Evolutionary conservation across 2,797 vertebrate genomes (phyloP).

Genomic region (Triplophysa yarkandensis): DNA sequence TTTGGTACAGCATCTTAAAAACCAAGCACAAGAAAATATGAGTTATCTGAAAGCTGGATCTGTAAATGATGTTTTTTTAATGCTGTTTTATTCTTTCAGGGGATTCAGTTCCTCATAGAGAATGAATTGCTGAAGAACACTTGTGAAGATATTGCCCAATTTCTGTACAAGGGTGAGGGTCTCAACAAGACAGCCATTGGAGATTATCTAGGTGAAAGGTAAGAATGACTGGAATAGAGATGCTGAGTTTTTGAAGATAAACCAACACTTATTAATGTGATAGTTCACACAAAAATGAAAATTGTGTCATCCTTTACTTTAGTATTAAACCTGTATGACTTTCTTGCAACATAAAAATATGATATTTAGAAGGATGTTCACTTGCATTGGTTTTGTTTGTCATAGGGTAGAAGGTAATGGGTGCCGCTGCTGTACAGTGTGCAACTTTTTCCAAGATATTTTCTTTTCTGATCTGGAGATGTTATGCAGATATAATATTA

Average conservation of each 20-base stretch:
- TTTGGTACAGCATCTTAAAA: not conserved
- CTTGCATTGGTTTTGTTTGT: too few relatives aligned
- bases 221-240: conserved; percentile 16
- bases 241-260: not conserved
- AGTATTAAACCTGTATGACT: too few relatives aligned
- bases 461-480: too few relatives aligned
- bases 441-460: too few relatives aligned
- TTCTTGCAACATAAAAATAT: too few relatives aligned
- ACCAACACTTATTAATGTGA: too few relatives aligned
- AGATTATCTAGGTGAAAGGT: conserved; percentile 96
- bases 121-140: conserved; percentile 91
- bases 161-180: conserved; percentile 93
- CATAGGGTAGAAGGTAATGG: too few relatives aligned
- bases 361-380: too few relatives aligned
- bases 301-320: too few relatives aligned
- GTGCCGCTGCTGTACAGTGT: not conserved
- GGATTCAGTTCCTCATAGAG: conserved; percentile 91
- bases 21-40: not conserved
- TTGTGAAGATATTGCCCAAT: conserved; percentile 89
- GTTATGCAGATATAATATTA: too few relatives aligned
- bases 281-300: too few relatives aligned
- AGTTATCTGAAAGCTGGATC: not conserved
- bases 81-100: conserved; percentile 70
- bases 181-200: conserved; percentile 97
- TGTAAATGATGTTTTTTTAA: not conserved